Percentiles rank a stretch among this genome's conserved stretches.
phyloP scores from a whole-genome alignment of 1,140 invertebrate genomes.

The Schlechtendalia chinensis region DNA sequence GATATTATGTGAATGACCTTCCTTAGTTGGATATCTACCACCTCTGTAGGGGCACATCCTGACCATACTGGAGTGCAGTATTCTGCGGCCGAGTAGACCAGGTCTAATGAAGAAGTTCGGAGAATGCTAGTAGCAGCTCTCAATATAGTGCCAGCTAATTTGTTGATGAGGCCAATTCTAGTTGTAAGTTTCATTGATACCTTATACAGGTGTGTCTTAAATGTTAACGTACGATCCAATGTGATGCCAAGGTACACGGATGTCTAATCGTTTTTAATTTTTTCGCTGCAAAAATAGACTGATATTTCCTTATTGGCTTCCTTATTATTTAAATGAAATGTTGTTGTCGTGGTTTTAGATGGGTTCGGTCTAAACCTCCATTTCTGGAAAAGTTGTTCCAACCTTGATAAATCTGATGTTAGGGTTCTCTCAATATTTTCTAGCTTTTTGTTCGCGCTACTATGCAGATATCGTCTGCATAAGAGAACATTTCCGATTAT shows the following conservation, averaged over 20 bases:
- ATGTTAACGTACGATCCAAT: constrained; percentile 7
- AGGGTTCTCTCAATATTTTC: not conserved
- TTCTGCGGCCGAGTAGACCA: constrained; percentile 35
- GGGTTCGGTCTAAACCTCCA: not conserved
- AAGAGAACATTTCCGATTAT: not conserved
- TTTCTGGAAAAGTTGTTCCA: not conserved
- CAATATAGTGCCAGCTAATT: constrained; percentile 27
- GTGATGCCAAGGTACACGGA: constrained; percentile 41
- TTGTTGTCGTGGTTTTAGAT: not conserved
- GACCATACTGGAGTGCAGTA: constrained; percentile 43
- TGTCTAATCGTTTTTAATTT: not conserved
- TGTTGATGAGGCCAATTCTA: constrained; percentile 47
- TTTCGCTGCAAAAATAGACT: constrained; percentile 1
- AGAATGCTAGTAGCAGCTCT: not conserved
- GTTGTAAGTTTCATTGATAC: constrained; percentile 45
- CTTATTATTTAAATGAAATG: not conserved
- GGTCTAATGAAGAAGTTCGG: not conserved
- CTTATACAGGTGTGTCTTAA: constrained; percentile 31
- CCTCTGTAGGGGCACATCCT: constrained; percentile 15
- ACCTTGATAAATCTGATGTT: not conserved
- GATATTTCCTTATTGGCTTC: constrained; percentile 4
- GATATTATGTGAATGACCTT: constrained; percentile 1
- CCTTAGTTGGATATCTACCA: constrained; percentile 28
- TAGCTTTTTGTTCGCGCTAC: not conserved
- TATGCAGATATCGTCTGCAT: constrained; percentile 19